Evolutionary conservation across 2,797 vertebrate species (phyloP), one percentile per base, ranked within the genome.

Genomic region (Hafferia zeledoni): DNA sequence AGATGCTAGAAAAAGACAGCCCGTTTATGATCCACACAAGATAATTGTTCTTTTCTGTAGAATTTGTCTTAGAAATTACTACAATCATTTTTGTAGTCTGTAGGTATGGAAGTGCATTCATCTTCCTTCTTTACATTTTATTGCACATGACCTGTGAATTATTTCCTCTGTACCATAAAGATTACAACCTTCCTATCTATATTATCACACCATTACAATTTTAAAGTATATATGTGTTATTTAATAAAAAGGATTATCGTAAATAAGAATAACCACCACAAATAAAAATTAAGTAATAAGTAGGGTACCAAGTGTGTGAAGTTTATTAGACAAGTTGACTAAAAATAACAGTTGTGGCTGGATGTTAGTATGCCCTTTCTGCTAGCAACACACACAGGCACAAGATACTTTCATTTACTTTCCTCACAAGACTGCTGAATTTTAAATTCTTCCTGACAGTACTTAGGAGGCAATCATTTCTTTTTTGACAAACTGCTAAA

Each of bases 401-500:
- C 23, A 61, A 83, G 65, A 46, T 55, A 87, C 41, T 50, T 94
- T 13, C 14, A 78, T 80, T 71, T 82, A 95, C 52, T 82, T 89
- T n/a, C 63, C 59, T 71, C 70, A 82, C 70, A 90, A 63, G 72
- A 91, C 69, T 49, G 57, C 79, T 94, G 78, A 89, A 95, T 86
- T 94, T 93, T 85, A 94, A 81, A 93, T 90, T 93, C 70, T 83
- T 79, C 72, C 50, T 20, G 17, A 95, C 76, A 84, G 67, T 39
- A 60, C 57, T 53, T 69, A 87, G 86, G 69, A 92, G 94, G 39
- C 22, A 71, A 86, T 53, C 5, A 94, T 84, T 90, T 77, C 50
- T 84, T 82, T 81, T 83, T 70, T 96, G 82, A 95, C 44, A 93
- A 85, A 97, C 84, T 84, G 82, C 90, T 95, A 91, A 96, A 96